Base-by-base conservation (phyloP, 2,113 vertebrate species). In the Pedetes capensis region DNA sequence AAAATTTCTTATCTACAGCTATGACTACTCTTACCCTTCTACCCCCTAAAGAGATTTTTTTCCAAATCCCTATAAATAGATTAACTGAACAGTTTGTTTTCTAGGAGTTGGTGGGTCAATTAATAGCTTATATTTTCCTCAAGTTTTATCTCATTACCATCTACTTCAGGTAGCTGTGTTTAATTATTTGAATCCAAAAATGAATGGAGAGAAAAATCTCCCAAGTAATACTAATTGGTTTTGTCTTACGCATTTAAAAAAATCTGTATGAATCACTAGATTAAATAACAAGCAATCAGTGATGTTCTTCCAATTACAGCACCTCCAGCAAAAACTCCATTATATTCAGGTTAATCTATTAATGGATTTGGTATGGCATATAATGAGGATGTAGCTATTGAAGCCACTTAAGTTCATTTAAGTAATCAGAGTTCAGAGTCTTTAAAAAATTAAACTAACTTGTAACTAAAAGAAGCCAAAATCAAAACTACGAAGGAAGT, bases 271-370 rank as follows among this genome's bases (percentile, higher is more conserved):
- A 97, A 82, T 98, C 66, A 75, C 95, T 95, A 97, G 96, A 97
- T 98, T 98, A 98, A 97, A 98, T 98, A 98, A 97, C 93, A 98
- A 97, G 96, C 86, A 97, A 98, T 98, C 29, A 66, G 91, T 91
- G 32, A 32, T 96, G 86, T 97, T 98, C 96, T 98, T 97, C 96
- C 98, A 97, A 97, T 97, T 98, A 98, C 93, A 97, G 87, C 94
- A 97, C 94, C 95, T 94, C 94, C 20, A 63, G 95, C 97, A 96
- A 92, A 98, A 93, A 63, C 85, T 98, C 96, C 86, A 97, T 97
- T 98, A 97, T 95, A 98, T 94, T 91, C 55, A 91, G 92, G 94
- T 97, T 98, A 98, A 98, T 98, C 97, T 98, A 98, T 98, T 98
- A 98, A 98, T 98, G 96, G 96, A 95, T 97, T 97, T 97, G 95